phyloP scores from a whole-genome alignment of 2,888 invertebrate species.

The Lepidochrysops patricia region DNA sequence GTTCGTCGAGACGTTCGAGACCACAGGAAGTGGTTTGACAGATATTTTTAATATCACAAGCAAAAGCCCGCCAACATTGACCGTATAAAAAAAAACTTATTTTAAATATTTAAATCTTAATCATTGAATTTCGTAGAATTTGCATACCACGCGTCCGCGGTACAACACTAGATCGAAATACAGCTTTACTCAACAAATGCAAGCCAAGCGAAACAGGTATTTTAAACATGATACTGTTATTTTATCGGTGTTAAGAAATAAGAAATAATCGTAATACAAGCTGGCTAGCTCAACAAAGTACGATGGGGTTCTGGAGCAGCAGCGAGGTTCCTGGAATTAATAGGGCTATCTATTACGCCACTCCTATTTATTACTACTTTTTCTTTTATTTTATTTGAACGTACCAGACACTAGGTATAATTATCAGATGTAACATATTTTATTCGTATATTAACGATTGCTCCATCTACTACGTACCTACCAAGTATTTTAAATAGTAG shows the following conservation, averaged over 20 bases:
- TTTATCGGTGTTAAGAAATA: constrained; percentile 10
- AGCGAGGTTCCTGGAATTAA: background rate
- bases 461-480: background rate
- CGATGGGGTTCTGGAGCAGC: background rate
- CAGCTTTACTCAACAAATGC: background rate
- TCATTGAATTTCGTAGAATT: background rate
- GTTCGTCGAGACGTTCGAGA: background rate
- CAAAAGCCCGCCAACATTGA: background rate
- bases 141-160: background rate
- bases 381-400: background rate
- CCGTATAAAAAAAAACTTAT: no score
- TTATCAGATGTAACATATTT: background rate
- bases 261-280: background rate
- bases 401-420: background rate
- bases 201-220: background rate
- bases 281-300: background rate
- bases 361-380: background rate
- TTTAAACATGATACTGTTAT: constrained; percentile 4
- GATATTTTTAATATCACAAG: background rate
- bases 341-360: background rate
- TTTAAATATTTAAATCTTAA: no score
- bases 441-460: background rate
- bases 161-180: background rate
- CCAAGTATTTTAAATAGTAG: no score
- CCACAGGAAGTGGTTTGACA: background rate